Base-by-base conservation (phyloP, 2,888 invertebrate genomes). In the Dione vanillae region DNA sequence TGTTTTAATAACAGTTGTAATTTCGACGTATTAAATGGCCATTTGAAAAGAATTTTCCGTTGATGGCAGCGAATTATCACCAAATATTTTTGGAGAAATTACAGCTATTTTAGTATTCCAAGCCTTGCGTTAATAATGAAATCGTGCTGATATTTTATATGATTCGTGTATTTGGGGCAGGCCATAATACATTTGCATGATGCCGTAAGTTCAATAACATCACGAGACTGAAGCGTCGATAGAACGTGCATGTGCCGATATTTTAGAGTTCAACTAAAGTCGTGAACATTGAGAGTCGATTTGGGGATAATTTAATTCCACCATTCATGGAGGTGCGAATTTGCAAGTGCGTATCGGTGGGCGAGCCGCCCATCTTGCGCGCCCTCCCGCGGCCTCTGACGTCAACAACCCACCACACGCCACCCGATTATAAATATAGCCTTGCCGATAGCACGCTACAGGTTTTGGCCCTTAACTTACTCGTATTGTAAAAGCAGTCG, bases 241-340 rank as follows among this genome's bases (percentile, higher is more conserved):
- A 47, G 58, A 65, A 49, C 64, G 19, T 66, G 66, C 67, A 65
- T 62, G 71, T 66, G 66, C 67, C 56, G 70, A 70, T 74, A 68
- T 70, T 70, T 85, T 78, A 74, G 78, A 71, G 81, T 84, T 86
- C 84, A 83, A 83, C 83, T 85, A 85, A 86, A 83, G 83, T 85
- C 83, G 82, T 82, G 80, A 83, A 83, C 84, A 85, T 87, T 86
- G 83, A 83, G 80, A 79, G 79, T 82, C 78, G 81, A 80, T 78
- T 82, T 85, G 82, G 85, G 84, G 83, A 88, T 90, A 91, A 90
- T 89, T 88, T 89, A 86, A 89, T 90, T 88, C 85, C 80, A 89
- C 85, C 92, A 92, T 92, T 92, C 90, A 92, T 91, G 84, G 86
- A 89, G 90, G 90, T 90, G 91, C 87, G 88, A 92, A 91, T 91